A percentile compares a stretch with the other conserved stretches of the same genome.
Conservation (phyloP, 1,140 invertebrate species). For the Drosophila tropicalis region DNA sequence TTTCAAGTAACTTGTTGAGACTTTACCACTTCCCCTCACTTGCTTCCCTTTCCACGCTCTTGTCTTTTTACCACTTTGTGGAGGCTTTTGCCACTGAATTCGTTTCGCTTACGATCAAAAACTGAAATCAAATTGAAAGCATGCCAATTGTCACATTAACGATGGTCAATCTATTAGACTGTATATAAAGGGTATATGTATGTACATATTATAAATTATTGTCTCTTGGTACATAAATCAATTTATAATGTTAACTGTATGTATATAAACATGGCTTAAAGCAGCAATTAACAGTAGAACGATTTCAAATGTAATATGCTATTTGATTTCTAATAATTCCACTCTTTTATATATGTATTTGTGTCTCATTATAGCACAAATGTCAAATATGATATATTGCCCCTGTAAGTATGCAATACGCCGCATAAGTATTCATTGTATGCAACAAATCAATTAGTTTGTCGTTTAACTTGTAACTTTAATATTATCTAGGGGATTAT, state of each 20-base stretch:
- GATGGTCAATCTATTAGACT: slow-evolving; percentile 69
- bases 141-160: slow-evolving; percentile 71
- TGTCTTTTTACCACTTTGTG: no score
- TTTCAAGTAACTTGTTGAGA: slow-evolving; percentile 35
- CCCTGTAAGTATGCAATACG: no score
- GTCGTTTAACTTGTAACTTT: no score
- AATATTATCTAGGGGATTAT: no score
- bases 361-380: no score
- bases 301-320: background rate
- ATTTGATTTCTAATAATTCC: no score
- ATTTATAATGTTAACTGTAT: background rate
- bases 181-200: slow-evolving; percentile 1
- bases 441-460: no score
- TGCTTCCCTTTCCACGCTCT: slow-evolving; percentile 25
- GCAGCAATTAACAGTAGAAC: background rate
- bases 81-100: slow-evolving; percentile 52
- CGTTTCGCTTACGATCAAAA: slow-evolving; percentile 48
- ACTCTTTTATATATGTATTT: no score
- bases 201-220: background rate
- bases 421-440: no score
- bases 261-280: background rate
- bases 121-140: slow-evolving; percentile 53
- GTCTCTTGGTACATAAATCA: background rate
- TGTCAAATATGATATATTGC: no score
- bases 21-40: slow-evolving; percentile 12